These are phyloP conservation scores for Pollachius pollachius DNA, from an alignment of 2,113 vertebrate species.

Conservation along the genomic window DNA sequence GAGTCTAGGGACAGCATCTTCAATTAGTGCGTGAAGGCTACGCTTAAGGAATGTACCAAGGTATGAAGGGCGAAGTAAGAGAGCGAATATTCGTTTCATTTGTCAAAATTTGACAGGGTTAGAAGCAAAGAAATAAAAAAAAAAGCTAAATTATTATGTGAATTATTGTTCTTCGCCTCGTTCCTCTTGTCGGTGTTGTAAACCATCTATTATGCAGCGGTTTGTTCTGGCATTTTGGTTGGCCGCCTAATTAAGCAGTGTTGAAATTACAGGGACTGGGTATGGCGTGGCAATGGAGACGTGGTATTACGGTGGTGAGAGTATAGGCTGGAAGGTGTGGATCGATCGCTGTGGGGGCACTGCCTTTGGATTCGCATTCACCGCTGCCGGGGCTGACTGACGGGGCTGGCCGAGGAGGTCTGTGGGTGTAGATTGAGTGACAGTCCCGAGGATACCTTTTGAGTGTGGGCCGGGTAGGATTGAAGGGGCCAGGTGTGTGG, in stretches of 20 bases:
- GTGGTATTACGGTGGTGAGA: too few species aligned
- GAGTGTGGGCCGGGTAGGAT: slow-evolving; percentile 30
- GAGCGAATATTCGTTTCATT: slow-evolving; percentile 29
- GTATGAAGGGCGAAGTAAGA: slow-evolving; percentile 13
- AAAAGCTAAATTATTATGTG: too few species aligned
- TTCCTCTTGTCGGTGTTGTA: too few species aligned
- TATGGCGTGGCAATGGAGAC: too few species aligned
- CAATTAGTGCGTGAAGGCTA: slow-evolving; percentile 39
- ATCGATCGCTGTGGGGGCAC: slow-evolving; percentile 24
- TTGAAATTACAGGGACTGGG: too few species aligned
- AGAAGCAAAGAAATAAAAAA: too few species aligned
- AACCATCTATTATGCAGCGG: too few species aligned
- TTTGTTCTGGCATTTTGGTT: too few species aligned
- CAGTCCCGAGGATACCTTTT: slow-evolving; percentile 41
- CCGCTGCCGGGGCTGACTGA: slow-evolving; percentile 41
- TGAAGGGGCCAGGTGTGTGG: slow-evolving; percentile 33
- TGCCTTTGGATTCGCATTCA: slow-evolving; percentile 20
- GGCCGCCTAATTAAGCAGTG: too few species aligned
- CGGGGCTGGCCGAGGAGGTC: slow-evolving; percentile 27
- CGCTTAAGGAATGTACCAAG: slow-evolving; percentile 26
- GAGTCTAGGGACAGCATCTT: slow-evolving; percentile 50
- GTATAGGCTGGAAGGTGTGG: background rate
- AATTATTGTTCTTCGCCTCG: too few species aligned
- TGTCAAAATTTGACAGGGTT: slow-evolving; percentile 32
- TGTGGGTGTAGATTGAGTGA: slow-evolving; percentile 42